Base-by-base conservation (phyloP, 2,888 invertebrate genomes). In the Linnaemya tessellans region DNA sequence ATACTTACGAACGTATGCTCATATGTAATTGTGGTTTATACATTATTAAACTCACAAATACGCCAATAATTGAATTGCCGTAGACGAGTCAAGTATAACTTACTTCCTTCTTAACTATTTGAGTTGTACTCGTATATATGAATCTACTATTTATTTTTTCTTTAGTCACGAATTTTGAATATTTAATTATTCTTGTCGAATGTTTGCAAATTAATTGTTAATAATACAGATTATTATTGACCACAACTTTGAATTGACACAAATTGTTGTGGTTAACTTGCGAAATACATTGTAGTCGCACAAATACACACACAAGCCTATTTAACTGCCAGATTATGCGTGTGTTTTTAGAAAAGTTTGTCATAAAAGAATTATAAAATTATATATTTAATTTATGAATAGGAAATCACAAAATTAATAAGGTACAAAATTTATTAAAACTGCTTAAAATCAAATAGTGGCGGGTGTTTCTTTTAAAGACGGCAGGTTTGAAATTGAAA, bases 231-330 rank as follows among this genome's bases (percentile, higher is more conserved):
- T 65, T 35, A 68, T 62, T 73, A 62, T 54, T 78, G 64, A 84
- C 68, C 80, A 60, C 58, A 75, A 79, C 60, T 49, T 67, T 9
- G 64, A 56, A 49, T 78, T 67, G 67, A 51, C 78, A 73, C 60
- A 84, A 75, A 73, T 74, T 25, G 43, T 67, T 71, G 54, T 68
- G 51, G 38, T 18, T 25, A 58, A 60, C 38, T 60, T 68, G 46
- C 25, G 49, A 18, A 51, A 51, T n/a, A 30, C 20, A n/a, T 68
- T 68, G 38, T 51, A 30, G 9, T 18, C 18, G n/a, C 38, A 68
- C 38, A 38, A 20, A 15, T n/a, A 25, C 22, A 38, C 15, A n/a
- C 22, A 41, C 10, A 20, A 1, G 20, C 22, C n/a, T 3, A 15
- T 22, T 38, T 18, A 25, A 7, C 15, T 15, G n/a, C 49, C n/a